These are phyloP conservation scores for Actinernus sp. DNA, from an alignment of 92 coral and sea anemone species.

Conservation along the genomic window DNA sequence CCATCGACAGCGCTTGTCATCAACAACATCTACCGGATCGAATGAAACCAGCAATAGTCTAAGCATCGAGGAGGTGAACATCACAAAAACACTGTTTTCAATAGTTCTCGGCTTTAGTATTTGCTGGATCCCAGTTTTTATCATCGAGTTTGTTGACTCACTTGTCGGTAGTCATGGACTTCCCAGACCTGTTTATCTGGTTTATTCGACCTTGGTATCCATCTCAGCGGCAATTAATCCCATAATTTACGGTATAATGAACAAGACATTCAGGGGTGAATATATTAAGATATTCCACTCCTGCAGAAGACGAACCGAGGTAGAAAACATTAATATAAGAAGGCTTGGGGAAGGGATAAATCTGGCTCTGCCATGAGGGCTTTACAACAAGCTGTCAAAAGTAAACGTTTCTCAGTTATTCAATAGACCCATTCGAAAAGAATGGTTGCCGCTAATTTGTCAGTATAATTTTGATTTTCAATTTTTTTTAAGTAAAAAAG, in stretches of 20 bases:
- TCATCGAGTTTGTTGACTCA: conserved; percentile 61
- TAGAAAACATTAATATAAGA: background rate
- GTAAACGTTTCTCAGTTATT: too few species aligned
- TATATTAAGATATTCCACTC: conserved; percentile 25
- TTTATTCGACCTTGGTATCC: conserved; percentile 42
- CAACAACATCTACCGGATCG: background rate
- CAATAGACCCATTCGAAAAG: too few species aligned
- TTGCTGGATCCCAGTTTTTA: conserved; percentile 67
- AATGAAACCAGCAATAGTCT: background rate
- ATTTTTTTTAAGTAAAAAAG: too few species aligned
- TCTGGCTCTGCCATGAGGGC: too few species aligned
- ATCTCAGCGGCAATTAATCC: conserved; percentile 62
- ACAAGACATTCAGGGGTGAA: conserved; percentile 54
- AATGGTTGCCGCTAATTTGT: too few species aligned
- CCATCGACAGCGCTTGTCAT: conserved; percentile 31
- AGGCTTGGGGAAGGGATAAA: background rate
- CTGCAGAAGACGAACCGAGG: conserved; percentile 1
- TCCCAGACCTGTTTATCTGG: conserved; percentile 61
- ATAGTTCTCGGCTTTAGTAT: conserved; percentile 56
- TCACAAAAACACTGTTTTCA: conserved; percentile 57
- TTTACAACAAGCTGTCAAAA: too few species aligned
- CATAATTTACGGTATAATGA: conserved; percentile 58
- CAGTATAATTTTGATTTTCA: too few species aligned
- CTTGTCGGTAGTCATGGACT: conserved; percentile 36
- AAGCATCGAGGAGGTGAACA: conserved; percentile 53